Conservation (phyloP, 2,797 vertebrate genomes). For the Sebastes variabilis region DNA sequence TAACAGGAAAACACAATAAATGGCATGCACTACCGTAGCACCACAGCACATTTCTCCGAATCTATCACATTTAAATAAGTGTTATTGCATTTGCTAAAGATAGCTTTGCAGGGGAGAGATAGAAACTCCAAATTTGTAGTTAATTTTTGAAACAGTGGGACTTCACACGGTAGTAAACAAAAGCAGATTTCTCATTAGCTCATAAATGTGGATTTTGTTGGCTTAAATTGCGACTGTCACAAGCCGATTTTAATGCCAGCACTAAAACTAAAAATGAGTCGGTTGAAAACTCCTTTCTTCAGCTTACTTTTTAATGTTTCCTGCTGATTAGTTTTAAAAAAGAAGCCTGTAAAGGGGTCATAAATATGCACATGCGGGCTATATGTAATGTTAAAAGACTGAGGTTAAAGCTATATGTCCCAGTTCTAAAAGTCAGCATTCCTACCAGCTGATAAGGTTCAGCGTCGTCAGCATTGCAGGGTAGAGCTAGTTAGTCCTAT, state of each 20-base stretch:
- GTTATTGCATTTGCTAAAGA: background rate
- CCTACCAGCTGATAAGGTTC: background rate
- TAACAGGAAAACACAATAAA: conserved; percentile 28
- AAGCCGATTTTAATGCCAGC: background rate
- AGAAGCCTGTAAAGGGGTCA: background rate
- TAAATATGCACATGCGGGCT: background rate
- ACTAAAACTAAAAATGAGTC: background rate
- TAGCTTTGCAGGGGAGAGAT: background rate
- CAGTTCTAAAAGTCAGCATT: background rate
- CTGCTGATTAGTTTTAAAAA: background rate
- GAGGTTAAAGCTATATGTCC: background rate
- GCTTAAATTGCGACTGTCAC: background rate
- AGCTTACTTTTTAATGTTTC: background rate
- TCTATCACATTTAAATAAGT: background rate
- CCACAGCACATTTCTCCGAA: background rate
- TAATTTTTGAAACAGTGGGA: background rate
- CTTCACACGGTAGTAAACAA: background rate
- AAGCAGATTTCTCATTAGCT: background rate
- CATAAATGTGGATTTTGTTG: background rate
- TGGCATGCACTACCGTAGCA: background rate
- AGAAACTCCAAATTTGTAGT: background rate
- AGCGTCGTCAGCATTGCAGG: background rate
- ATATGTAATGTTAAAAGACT: background rate
- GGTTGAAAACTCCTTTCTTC: background rate
- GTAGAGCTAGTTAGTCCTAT: background rate